Evolutionary conservation across 2,888 invertebrate genomes (phyloP), one percentile per base, ranked within the genome.

Genomic region (Tachina grossa): DNA sequence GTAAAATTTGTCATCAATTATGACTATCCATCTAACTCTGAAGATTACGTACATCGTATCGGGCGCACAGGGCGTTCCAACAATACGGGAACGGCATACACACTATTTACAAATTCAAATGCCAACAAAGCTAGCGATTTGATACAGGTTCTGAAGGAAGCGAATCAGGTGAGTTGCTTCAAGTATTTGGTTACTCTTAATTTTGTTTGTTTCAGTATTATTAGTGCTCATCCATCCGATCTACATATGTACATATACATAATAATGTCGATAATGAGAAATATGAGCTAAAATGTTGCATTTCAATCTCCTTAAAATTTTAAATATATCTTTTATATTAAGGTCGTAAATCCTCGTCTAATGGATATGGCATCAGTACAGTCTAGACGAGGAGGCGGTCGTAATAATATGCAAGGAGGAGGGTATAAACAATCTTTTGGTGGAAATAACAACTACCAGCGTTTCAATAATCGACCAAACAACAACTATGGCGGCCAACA

Each of bases 1-100:
- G 98, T 99, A 92, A 98, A 98, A 94, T 98, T 97, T 95, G 99
- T 99, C 90, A 98, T 99, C 94, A 99, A 99, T 95, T 98, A 97
- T 94, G 99, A 99, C 94, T 99, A 98, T 93, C 99, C 99, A 80
- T 97, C 97, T 92, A 97, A 97, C 93, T 98, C 98, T 4, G 99
- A 99, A 94, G 99, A 99, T 93, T 99, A 99, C 93, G 98, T 99
- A 65, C 93, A 93, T 89, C 96, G 99, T 87, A 99, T 99, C 92
- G 99, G 99, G 45, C 96, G 99, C 88, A 99, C 99, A 47, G 99
- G 98, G 66, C 96, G 99, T 79, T 97, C 97, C 45, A 96, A 97
- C 91, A 96, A 97, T 90, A 98, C 97, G 57, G 98, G 98, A 89
- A 98, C 98, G 2, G 98, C 99, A 0, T 99, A 98, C 93, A 98